Evolutionary conservation across 2,113 vertebrate species (phyloP), one percentile per base, ranked within the genome.

Genomic region (Sitta europaea): DNA sequence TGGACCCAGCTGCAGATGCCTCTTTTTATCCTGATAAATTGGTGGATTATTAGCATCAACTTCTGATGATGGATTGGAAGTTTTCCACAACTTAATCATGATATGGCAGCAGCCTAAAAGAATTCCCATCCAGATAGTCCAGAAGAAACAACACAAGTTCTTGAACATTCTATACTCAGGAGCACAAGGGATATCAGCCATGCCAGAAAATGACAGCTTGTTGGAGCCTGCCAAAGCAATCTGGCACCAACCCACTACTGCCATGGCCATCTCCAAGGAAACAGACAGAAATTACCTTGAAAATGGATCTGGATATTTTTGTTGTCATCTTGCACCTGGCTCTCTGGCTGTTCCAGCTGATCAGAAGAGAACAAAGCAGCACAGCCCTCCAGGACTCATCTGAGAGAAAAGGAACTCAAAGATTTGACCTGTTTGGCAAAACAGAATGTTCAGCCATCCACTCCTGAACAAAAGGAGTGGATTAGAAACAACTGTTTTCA

Each of bases 241-340:
- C 87, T 97, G 94, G 87, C 87, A 88, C 43, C 77, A 79, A 8
- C 42, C 33, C 38, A 19, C 62, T 58, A 12, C 61, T 76, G 45
- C 93, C 68, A 27, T 5, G 2, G 58, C 54, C 91, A 65, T 92
- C 81, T 96, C 93, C 71, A 93, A 83, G 86, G 79, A 88, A 92
- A 82, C 86, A 86, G 66, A 54, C 31, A 94, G 70, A 72, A 85
- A 89, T 88, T 76, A 59, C n/a, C 62, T 36, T 85, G 42, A 61
- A 76, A 95, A 88, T 72, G 58, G 51, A 80, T 92, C 81, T 78
- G 73, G 78, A 11, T 90, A 55, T 91, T 96, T 92, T 79, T 90
- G 33, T 85, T 95, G 66, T 95, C 7, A 0, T 82, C 62, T 66
- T 79, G 80, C 91, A 91, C 67, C 87, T 95, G 90, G 22, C 54